Percentiles rank a stretch among this genome's conserved stretches.
phyloP scores from a whole-genome alignment of 53 echinoderm and acorn worm species.

The Hippasteria phrygiana region DNA sequence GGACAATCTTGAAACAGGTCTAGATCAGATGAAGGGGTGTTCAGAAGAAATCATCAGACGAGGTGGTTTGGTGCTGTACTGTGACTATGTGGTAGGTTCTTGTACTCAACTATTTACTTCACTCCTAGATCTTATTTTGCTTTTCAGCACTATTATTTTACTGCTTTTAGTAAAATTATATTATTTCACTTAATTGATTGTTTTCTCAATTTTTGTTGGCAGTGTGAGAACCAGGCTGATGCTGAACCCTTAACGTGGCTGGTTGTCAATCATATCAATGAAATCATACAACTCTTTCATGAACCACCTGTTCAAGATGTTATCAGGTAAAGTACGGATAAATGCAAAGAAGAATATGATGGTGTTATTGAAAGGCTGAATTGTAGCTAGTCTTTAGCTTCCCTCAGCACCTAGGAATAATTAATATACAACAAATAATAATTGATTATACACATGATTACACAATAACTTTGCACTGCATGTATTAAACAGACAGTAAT shows the following conservation, averaged over 20 bases:
- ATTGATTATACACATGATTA: too few relatives aligned
- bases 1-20: constrained; percentile 73
- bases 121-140: too few relatives aligned
- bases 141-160: too few relatives aligned
- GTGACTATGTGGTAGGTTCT: constrained; percentile 93
- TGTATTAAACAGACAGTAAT: too few relatives aligned
- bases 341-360: neutral
- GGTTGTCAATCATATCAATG: constrained; percentile 98
- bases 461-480: too few relatives aligned
- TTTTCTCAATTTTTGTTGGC: neutral
- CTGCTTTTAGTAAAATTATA: neutral
- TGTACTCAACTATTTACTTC: neutral
- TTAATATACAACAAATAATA: too few relatives aligned
- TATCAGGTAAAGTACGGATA: constrained; percentile 77
- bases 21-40: constrained; percentile 64
- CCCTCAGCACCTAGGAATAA: too few relatives aligned
- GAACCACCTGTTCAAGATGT: constrained; percentile 98
- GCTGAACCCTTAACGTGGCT: constrained; percentile 96
- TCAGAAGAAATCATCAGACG: constrained; percentile 85
- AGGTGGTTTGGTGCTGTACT: constrained; percentile 92
- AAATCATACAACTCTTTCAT: constrained; percentile 91
- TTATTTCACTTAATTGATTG: too few relatives aligned
- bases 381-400: too few relatives aligned
- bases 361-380: too few relatives aligned
- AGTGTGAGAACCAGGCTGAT: constrained; percentile 99